Evolutionary conservation across 2,888 invertebrate genomes (phyloP).

Genomic region (Bellardia bayeri): DNA sequence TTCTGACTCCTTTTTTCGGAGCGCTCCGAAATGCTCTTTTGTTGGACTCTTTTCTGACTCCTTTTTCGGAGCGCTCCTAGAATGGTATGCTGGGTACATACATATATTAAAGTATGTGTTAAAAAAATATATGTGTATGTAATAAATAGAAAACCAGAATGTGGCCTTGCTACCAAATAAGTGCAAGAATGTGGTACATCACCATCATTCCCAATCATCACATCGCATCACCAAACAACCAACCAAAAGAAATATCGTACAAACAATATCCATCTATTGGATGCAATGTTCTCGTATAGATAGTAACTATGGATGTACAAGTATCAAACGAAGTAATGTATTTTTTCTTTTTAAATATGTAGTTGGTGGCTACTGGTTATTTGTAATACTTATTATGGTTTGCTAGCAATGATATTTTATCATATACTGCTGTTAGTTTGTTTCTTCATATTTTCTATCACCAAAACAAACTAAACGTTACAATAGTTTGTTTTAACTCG

Average conservation of each 20-base stretch:
- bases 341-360: not conserved
- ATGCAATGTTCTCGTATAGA: not conserved
- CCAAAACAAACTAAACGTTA: not conserved
- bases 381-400: not conserved
- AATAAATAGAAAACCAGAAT: slow-evolving; percentile 67
- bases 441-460: slow-evolving; percentile 36
- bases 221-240: slow-evolving; percentile 11
- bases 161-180: slow-evolving; percentile 73
- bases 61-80: no score
- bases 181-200: slow-evolving; percentile 61
- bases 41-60: no score
- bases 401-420: slow-evolving; percentile 53
- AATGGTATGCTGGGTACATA: no score
- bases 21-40: no score
- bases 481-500: slow-evolving; percentile 54
- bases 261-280: not conserved
- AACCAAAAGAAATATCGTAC: slow-evolving; percentile 29
- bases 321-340: not conserved
- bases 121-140: not conserved
- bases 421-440: slow-evolving; percentile 23
- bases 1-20: no score
- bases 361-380: not conserved
- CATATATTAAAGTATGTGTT: not conserved
- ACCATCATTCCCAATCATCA: slow-evolving; percentile 50
- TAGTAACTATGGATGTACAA: not conserved